Evolutionary conservation across 2,113 vertebrate species (phyloP), one percentile per base, ranked within the genome.

Genomic region (Syrmaticus mikado): DNA sequence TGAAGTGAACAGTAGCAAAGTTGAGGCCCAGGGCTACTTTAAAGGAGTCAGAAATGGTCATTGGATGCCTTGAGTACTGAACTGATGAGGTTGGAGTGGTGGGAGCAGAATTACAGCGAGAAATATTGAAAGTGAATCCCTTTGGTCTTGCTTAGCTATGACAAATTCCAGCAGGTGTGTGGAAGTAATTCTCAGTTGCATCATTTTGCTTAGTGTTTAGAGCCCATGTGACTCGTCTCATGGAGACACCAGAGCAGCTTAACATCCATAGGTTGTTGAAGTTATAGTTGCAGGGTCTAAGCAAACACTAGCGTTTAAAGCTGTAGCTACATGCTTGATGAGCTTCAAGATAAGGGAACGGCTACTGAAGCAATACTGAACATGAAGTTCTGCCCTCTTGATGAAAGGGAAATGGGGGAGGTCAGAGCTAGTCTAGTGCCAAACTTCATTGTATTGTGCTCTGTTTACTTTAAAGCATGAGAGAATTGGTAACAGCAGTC

Each of bases 81-180:
- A 41, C 17, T 52, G 62, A 8, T 38, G 15, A 36, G 16, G 45
- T 25, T 30, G 67, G 24, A 43, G 53, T 27, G 52, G n/a, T 21
- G 15, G 17, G 55, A 40, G 43, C 36, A 86, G 16, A 17, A 5
- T 61, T 28, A 7, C 3, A 21, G 22, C 15, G 80, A 1, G 73
- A 53, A 48, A 52, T 53, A 58, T 20, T 53, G 77, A n/a, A n/a
- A 72, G 14, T 6, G 28, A 40, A 78, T 45, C 15, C 19, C 11
- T 5, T 53, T 15, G 14, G 12, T 58, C 19, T 82, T 84, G 28
- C 38, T 43, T 8, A 48, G 50, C 24, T 61, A 7, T 7, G 15
- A n/a, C 6, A 40, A 3, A 15, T 48, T 60, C 13, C 5, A n/a
- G 45, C 71, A 72, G 8, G 11, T 41, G 7, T 0, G 1, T 22